phyloP scores from a whole-genome alignment of 2,797 vertebrate genomes.

The Coendou prehensilis region DNA sequence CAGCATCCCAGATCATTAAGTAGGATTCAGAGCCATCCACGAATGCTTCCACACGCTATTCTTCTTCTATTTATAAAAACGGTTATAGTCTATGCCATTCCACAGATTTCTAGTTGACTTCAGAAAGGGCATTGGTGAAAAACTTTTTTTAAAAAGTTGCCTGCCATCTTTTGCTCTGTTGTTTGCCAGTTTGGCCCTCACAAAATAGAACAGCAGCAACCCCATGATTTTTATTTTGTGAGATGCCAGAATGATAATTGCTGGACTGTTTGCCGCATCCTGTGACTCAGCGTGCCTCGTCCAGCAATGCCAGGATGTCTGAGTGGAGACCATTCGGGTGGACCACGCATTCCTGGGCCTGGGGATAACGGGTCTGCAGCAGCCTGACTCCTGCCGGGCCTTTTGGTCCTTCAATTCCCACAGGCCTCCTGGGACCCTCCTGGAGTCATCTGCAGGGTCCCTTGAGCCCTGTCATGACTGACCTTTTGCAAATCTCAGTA shows the following conservation, averaged over 20 bases:
- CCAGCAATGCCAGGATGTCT: constrained; percentile 1
- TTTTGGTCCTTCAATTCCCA: background rate
- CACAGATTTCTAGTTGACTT: constrained; percentile 56
- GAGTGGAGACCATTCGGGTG: background rate
- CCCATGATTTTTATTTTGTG: constrained; percentile 23
- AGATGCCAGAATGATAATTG: constrained; percentile 65
- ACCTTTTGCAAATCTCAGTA: background rate
- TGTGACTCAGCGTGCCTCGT: background rate
- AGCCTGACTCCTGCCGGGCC: background rate
- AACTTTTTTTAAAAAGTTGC: background rate
- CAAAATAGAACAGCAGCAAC: constrained; percentile 47
- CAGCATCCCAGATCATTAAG: background rate
- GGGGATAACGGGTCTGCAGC: background rate
- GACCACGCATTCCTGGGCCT: background rate
- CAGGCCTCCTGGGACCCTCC: rapidly evolving
- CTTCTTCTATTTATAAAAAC: background rate
- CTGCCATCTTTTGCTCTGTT: constrained; percentile 22
- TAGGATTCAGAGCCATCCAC: background rate
- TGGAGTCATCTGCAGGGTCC: background rate
- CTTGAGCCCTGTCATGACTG: background rate
- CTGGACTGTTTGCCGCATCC: constrained; percentile 58
- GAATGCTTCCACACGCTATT: background rate
- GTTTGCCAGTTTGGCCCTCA: constrained; percentile 41
- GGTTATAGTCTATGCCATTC: background rate
- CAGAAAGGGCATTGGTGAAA: constrained; percentile 33